phyloP scores from a whole-genome alignment of 1,140 invertebrate species.

The Apis florea region DNA sequence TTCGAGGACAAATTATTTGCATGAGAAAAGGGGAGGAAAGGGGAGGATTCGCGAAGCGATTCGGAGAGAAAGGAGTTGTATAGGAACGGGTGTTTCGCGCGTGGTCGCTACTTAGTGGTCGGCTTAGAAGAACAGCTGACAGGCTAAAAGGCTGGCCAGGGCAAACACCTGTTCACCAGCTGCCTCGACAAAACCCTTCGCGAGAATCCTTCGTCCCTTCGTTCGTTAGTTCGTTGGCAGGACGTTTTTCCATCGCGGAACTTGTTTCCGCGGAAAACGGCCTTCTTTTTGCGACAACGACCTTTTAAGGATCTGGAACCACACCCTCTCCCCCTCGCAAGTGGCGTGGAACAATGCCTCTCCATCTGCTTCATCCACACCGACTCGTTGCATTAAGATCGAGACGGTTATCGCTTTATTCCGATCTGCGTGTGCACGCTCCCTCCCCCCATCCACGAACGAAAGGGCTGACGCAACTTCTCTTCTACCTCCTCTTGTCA shows the following conservation, averaged over 20 bases:
- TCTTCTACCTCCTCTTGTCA: no score
- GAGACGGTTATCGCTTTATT: constrained; percentile 51
- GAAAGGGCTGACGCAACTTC: neutral
- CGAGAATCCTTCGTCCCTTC: no score
- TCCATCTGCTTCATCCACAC: constrained; percentile 25
- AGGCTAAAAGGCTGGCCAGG: constrained; percentile 47
- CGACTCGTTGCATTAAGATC: constrained; percentile 40
- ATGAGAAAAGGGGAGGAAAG: constrained; percentile 9
- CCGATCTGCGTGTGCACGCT: constrained; percentile 9
- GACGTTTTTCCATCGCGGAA: constrained; percentile 37
- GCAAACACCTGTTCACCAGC: constrained; percentile 76
- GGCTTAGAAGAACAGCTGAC: constrained; percentile 73
- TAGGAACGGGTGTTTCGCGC: constrained; percentile 54
- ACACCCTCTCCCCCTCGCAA: constrained; percentile 30
- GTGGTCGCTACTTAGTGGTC: constrained; percentile 49
- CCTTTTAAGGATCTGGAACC: constrained; percentile 49
- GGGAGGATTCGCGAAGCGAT: constrained; percentile 19
- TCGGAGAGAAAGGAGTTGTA: constrained; percentile 27
- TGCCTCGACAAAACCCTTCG: constrained; percentile 64
- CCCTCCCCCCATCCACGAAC: neutral
- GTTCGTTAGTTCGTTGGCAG: neutral
- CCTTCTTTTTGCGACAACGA: constrained; percentile 32
- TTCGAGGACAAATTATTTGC: neutral
- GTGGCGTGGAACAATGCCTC: constrained; percentile 49
- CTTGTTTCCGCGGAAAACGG: constrained; percentile 35